Base-by-base conservation (phyloP, 2,888 invertebrate genomes). In the Melieria crassipennis region DNA sequence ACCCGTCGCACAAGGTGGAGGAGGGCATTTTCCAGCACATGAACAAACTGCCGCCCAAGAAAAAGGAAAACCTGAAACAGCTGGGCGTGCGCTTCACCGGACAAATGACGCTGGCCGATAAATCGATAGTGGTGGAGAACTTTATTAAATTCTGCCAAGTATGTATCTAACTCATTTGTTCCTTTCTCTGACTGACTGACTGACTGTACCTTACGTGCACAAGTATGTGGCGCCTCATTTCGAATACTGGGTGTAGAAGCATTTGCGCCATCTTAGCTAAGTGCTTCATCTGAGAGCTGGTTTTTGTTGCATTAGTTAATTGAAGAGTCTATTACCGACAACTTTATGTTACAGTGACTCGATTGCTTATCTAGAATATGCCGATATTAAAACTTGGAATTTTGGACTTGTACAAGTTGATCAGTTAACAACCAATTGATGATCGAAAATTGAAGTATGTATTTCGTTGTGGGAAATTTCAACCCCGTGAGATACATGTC, bases 51-150 rank as follows among this genome's bases (percentile, higher is more conserved):
- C 86, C 86, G 47, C 76, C 85, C 3, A 86, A 86, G 75, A 86
- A 86, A 74, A 86, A 86, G 80, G 86, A 86, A 55, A 86, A 84
- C 4, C 79, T 86, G 6, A 86, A 86, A 76, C 84, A 84, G 71
- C 71, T 86, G 73, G 87, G 86, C 70, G 86, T 86, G 10, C 83
- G 87, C 52, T 86, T 86, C 71, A 86, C 86, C 46, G 86, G 86
- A 72, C 87, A 86, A 80, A 86, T 86, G 86, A 86, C 85, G 73
- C 77, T 86, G 71, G 80, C 81, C 76, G 86, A 86, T 78, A 86
- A 86, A 83, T 85, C 86, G 79, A 85, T 86, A 82, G 85, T 86
- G 75, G 87, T 86, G 73, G 87, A 86, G 69, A 86, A 86, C 80
- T 86, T 86, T 75, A 84, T 84, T 70, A 84, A 82, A 79, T 86